Percentiles rank a stretch among this genome's conserved stretches.
These are phyloP conservation scores for Oligia latruncula DNA, from an alignment of 2,888 invertebrate genomes.

Conservation along the genomic window DNA sequence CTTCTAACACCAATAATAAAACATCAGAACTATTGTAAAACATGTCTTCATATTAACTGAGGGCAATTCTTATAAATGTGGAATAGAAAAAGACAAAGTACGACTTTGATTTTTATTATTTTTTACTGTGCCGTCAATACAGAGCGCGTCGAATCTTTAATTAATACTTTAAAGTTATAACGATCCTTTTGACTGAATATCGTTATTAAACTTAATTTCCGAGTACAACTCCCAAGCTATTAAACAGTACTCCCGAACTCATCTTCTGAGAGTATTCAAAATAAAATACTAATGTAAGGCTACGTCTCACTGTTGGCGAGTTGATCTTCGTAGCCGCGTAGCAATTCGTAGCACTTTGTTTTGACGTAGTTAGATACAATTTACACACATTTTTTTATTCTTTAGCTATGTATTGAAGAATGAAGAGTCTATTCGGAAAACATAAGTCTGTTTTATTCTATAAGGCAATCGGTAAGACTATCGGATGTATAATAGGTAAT, in stretches of 20 bases:
- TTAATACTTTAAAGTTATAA: constrained; percentile 80
- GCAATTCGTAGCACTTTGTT: constrained; percentile 9
- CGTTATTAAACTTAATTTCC: constrained; percentile 72
- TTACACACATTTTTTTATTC: not conserved
- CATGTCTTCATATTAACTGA: constrained; percentile 46
- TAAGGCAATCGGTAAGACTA: not conserved
- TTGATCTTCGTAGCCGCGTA: not conserved
- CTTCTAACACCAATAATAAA: constrained; percentile 27
- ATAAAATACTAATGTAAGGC: constrained; percentile 75
- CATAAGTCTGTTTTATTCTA: not conserved
- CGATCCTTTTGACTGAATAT: constrained; percentile 73
- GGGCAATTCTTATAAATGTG: constrained; percentile 24
- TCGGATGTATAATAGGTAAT: not conserved
- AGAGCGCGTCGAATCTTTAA: constrained; percentile 84
- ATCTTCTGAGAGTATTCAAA: constrained; percentile 76
- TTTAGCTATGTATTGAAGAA: not conserved
- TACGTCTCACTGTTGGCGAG: constrained; percentile 51
- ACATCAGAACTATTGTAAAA: constrained; percentile 17
- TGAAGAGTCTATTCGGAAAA: not conserved
- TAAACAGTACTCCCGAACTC: constrained; percentile 76
- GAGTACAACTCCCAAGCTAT: constrained; percentile 71
- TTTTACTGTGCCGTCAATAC: constrained; percentile 71
- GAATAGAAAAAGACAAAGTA: constrained; percentile 53
- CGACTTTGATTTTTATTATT: constrained; percentile 61
- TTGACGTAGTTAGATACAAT: not conserved